Conservation (phyloP, 2,113 vertebrate genomes). For the Aptenodytes patagonicus region DNA sequence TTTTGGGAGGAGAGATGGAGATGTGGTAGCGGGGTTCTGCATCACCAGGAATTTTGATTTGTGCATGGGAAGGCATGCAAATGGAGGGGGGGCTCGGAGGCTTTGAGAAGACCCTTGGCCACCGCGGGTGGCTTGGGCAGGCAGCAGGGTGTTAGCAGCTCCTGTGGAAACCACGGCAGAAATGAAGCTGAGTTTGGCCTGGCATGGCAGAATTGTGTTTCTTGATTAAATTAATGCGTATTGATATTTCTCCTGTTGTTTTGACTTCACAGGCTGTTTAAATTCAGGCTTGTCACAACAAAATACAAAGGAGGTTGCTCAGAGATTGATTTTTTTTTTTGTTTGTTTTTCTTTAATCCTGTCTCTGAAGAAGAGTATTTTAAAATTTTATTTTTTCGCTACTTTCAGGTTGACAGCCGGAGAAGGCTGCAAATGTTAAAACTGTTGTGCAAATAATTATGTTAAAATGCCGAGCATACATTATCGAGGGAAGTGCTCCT, state of each 20-base stretch:
- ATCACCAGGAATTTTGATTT: neutral
- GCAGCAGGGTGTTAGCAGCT: neutral
- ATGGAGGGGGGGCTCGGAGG: neutral
- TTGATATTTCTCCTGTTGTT: constrained; percentile 78
- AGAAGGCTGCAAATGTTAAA: constrained; percentile 45
- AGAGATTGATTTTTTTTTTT: constrained; percentile 64
- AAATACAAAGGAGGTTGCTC: constrained; percentile 72
- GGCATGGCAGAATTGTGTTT: neutral
- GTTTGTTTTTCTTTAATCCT: neutral
- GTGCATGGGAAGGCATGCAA: neutral
- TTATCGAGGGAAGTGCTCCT: constrained; percentile 57
- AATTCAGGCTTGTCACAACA: constrained; percentile 79
- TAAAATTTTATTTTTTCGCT: constrained; percentile 16
- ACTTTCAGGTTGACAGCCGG: constrained; percentile 57
- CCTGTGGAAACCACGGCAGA: neutral
- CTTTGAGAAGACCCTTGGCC: neutral
- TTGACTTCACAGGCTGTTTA: constrained; percentile 75
- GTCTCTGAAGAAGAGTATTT: constrained; percentile 54
- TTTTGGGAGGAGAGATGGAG: constrained; percentile 8
- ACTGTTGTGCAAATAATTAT: constrained; percentile 68
- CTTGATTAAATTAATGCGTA: constrained; percentile 77
- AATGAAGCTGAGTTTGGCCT: neutral
- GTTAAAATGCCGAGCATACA: constrained; percentile 63
- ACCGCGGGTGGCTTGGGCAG: neutral
- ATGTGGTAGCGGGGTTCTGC: neutral